Evolutionary conservation across 2,797 vertebrate genomes (phyloP), one percentile per base, ranked within the genome.

Genomic region (Pterois miles): DNA sequence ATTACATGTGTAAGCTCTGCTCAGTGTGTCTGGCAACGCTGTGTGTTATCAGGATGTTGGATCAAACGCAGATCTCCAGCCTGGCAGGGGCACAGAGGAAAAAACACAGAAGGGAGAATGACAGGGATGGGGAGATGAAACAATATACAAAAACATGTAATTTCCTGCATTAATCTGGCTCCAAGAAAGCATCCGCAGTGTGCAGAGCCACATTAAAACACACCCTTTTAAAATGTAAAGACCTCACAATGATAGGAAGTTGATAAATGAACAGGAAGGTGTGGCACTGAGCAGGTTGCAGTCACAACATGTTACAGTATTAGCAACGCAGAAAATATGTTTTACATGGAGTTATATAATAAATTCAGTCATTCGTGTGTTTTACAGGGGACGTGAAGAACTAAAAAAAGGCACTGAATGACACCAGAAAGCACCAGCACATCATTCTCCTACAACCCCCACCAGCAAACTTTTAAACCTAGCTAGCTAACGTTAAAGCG

Each of bases 11-110:
- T 84, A 69, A 78, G 48, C 80, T 52, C 54, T 64, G 64, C 5
- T 8, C 23, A 34, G 66, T 10, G 33, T 29, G 40, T 71, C 60
- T 81, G 80, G 53, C 75, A 71, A 33, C 46, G 6, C 60, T 22
- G 58, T 8, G 69, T 76, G 66, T 48, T 59, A 62, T 81, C 83
- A 66, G 79, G 68, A 74, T 76, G 72, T 27, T 75, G 78, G 77
- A 50, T 75, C 67, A 68, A 67, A 83, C 50, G 3, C 80, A 68
- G 79, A 83, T 65, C 60, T 70, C 29, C 58, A 65, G 50, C 53
- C 76, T 60, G 72, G 33, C 63, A 62, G 13, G 6, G 31, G 13
- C 1, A 36, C 2, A 31, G 5, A 23, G 3, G n/a, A 71, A 54
- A 59, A 10, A 67, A 57, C 31, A 43, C 16, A 57, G n/a, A 50